Evolutionary conservation across 2,797 vertebrate species (phyloP).

Genomic region (Phoxinus dragarum): DNA sequence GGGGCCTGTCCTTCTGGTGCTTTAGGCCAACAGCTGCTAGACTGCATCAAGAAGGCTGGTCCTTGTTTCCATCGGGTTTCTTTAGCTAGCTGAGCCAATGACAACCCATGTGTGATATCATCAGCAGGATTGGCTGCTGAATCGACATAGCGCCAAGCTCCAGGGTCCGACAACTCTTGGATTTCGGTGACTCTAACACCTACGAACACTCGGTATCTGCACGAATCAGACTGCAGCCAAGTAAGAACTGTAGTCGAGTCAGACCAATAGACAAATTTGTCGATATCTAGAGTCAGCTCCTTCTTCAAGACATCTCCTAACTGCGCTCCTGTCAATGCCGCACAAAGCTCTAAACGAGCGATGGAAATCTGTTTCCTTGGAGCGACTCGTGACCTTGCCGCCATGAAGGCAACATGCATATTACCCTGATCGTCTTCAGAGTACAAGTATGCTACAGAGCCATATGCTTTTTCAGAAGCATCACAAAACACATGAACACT

Average conservation of each 20-base stretch:
- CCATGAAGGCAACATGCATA: not conserved
- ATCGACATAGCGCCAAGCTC: not conserved
- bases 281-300: conserved; percentile 8
- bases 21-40: not conserved
- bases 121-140: not conserved
- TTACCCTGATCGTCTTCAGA: not conserved
- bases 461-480: not conserved
- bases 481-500: conserved; percentile 9
- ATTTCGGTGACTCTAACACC: not conserved
- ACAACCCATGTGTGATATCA: not conserved
- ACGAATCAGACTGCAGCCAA: not conserved
- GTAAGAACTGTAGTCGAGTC: not conserved
- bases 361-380: conserved; percentile 30
- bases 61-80: not conserved
- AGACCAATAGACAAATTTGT: not conserved
- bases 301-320: not conserved
- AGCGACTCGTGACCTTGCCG: not conserved
- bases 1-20: not conserved
- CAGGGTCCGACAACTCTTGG: not conserved
- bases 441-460: not conserved
- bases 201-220: not conserved
- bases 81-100: not conserved
- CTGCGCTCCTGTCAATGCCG: conserved; percentile 21
- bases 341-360: conserved; percentile 19
- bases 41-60: not conserved